A percentile compares a stretch with the other conserved stretches of the same genome.
These are phyloP conservation scores for Cataglyphis hispanica DNA, from an alignment of 1,140 invertebrate genomes.

Conservation along the genomic window DNA sequence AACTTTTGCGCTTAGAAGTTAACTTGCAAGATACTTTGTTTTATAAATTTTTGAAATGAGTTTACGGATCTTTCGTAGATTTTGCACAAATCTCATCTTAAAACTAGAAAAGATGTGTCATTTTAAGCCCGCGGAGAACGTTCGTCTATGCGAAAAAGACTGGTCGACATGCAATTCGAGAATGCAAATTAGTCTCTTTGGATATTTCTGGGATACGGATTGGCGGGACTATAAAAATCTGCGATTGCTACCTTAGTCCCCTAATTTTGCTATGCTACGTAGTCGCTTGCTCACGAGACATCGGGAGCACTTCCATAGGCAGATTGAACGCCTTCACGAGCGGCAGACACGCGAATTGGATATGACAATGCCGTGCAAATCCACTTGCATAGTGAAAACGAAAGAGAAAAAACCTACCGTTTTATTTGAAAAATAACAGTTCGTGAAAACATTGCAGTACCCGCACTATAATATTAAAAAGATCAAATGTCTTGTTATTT, in stretches of 20 bases:
- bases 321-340: conserved; percentile 60
- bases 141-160: conserved; percentile 52
- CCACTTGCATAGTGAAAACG: conserved; percentile 12
- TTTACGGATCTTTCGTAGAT: neutral
- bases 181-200: conserved; percentile 71
- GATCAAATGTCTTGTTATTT: conserved; percentile 16
- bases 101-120: conserved; percentile 20
- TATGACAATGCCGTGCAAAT: conserved; percentile 54
- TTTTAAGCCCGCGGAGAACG: conserved; percentile 18
- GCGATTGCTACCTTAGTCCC: conserved; percentile 71
- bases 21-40: neutral
- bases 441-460: neutral
- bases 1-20: neutral
- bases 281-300: conserved; percentile 47
- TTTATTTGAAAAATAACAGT: conserved; percentile 46
- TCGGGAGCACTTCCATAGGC: conserved; percentile 34
- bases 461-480: conserved; percentile 19
- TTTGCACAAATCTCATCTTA: neutral
- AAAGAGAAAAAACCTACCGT: conserved; percentile 23
- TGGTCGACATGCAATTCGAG: conserved; percentile 72
- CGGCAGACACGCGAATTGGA: conserved; percentile 59
- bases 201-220: conserved; percentile 41
- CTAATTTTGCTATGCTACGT: conserved; percentile 49
- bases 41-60: neutral
- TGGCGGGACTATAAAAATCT: conserved; percentile 71